Evolutionary conservation across 1,140 invertebrate genomes (phyloP).

Genomic region (Diorhabda elongata): DNA sequence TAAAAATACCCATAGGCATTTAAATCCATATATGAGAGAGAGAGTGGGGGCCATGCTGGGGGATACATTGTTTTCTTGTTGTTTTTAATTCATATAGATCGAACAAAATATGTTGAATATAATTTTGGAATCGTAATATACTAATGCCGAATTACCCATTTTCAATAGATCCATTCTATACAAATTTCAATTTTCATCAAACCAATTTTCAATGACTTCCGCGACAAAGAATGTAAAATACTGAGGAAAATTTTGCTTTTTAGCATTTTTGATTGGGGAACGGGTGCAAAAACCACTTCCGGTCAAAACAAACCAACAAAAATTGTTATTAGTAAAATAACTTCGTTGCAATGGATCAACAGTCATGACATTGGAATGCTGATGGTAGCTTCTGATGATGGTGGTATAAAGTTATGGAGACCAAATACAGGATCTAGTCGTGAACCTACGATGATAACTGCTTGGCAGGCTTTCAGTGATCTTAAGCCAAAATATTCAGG

Average conservation of each 20-base stretch:
- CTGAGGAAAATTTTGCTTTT: constrained; percentile 1
- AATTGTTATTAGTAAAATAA: constrained; percentile 58
- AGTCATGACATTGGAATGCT: constrained; percentile 74
- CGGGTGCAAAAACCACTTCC: constrained; percentile 59
- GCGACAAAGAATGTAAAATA: no score
- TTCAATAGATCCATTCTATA: no score
- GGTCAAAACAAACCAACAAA: constrained; percentile 48
- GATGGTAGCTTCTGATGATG: constrained; percentile 72
- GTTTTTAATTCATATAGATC: no score
- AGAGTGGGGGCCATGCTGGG: no score
- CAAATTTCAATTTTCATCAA: no score
- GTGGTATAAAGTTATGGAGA: constrained; percentile 69
- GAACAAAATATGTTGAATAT: no score
- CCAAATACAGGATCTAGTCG: constrained; percentile 45
- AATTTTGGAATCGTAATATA: no score
- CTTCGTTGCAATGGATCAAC: constrained; percentile 85
- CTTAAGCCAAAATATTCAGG: constrained; percentile 45
- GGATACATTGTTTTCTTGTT: no score
- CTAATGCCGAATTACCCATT: no score
- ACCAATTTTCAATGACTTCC: no score
- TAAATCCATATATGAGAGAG: constrained; percentile 15
- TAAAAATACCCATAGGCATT: constrained; percentile 35
- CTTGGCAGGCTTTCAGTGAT: constrained; percentile 78
- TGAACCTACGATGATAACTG: constrained; percentile 66
- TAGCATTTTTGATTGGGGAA: constrained; percentile 71